Base-by-base conservation (phyloP, 2,113 vertebrate species). In the Psettodes erumei region DNA sequence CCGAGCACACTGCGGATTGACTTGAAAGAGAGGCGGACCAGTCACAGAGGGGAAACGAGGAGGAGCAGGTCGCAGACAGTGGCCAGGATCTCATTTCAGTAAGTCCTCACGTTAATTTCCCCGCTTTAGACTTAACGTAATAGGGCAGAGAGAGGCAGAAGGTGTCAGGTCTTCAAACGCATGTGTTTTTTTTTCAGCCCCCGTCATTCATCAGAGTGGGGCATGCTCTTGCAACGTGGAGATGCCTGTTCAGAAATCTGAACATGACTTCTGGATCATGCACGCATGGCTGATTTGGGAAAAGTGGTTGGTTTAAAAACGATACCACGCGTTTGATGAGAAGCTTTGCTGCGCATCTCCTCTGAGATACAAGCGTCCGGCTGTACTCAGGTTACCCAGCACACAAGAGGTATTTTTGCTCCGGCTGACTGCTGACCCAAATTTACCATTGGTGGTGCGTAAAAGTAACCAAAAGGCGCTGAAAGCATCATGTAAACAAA, bases 1-100 rank as follows among this genome's bases (percentile, higher is more conserved):
- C 83, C 66, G 32, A 83, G 72, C 77, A 62, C 80, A 85, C 73
- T 89, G 91, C 89, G 85, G 85, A 88, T 84, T 87, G 86, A 90
- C 85, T 84, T 60, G 83, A 45, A 32, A 45, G 54, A 79, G 79
- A 77, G 71, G 79, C 71, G 79, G 71, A 81, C 62, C 73, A 40
- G 72, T 59, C 58, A 54, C 69, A 37, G 16, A 45, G 56, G 76
- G 76, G 43, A 75, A 71, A 79, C 78, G 42, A 84, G 72, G 79
- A 77, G 82, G 84, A 70, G 68, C 88, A 86, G 83, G 75, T 71
- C 69, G 69, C 83, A 56, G 79, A 71, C 55, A 74, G 74, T 86
- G 86, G 76, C 73, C 82, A 82, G 79, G 82, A 85, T 77, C 84
- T 70, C 53, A 78, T 87, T 78, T 79, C 60, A 88, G 91, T 93